Percentiles rank a stretch among this genome's conserved stretches.
phyloP scores from a whole-genome alignment of 2,113 vertebrate species.

The Eleginops maclovinus region DNA sequence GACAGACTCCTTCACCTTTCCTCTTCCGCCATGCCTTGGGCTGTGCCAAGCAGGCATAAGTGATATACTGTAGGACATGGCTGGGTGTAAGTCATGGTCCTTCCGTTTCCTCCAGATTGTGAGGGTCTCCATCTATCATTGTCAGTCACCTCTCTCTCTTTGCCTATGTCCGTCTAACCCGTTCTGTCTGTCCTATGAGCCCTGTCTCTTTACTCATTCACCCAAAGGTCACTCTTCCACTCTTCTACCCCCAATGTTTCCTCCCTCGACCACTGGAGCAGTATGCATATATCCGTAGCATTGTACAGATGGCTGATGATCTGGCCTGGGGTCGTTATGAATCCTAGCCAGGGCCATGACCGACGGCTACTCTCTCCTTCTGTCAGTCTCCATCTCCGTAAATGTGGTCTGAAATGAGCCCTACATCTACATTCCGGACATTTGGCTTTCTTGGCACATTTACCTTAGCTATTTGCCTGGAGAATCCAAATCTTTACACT shows the following conservation, averaged over 20 bases:
- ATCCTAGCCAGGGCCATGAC: conserved; percentile 74
- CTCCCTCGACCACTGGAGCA: conserved; percentile 51
- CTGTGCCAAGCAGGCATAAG: conserved; percentile 79
- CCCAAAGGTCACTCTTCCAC: conserved; percentile 78
- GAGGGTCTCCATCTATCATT: conserved; percentile 78
- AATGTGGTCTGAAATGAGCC: conserved; percentile 69
- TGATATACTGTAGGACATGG: conserved; percentile 84
- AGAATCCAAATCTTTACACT: conserved; percentile 63
- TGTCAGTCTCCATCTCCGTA: conserved; percentile 69
- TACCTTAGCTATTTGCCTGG: conserved; percentile 36
- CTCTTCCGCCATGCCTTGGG: conserved; percentile 81
- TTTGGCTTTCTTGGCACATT: conserved; percentile 73
- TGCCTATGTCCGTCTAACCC: conserved; percentile 64
- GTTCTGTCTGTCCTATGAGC: conserved; percentile 64
- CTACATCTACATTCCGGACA: conserved; percentile 75
- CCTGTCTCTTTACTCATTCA: conserved; percentile 71
- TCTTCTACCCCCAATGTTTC: conserved; percentile 60
- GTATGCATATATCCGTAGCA: conserved; percentile 68
- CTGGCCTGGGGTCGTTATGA: conserved; percentile 79
- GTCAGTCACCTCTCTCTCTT: conserved; percentile 70
- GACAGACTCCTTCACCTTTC: conserved; percentile 87
- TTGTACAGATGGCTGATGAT: conserved; percentile 80
- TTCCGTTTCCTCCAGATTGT: conserved; percentile 81
- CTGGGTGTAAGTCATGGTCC: conserved; percentile 81
- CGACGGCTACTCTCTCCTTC: conserved; percentile 67